A percentile compares a stretch with the other conserved stretches of the same genome.
These are phyloP conservation scores for Oscheius myriophilus DNA, from an alignment of 2,888 invertebrate genomes.

Conservation along the genomic window DNA sequence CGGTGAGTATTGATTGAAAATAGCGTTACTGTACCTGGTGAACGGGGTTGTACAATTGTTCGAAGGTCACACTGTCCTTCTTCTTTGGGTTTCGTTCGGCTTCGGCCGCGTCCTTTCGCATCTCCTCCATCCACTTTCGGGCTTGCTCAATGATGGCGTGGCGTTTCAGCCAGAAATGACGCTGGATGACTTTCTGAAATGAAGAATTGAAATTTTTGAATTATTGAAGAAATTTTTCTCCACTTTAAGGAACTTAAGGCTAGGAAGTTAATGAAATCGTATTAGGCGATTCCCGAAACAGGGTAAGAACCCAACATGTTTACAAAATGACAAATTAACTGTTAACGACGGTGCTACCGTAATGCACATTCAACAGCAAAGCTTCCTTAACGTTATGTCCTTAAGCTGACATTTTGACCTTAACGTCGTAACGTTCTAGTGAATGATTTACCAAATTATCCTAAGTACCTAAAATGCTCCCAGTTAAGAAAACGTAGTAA, in stretches of 20 bases:
- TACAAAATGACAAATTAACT: too few species aligned
- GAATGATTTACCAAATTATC: too few species aligned
- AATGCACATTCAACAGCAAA: too few species aligned
- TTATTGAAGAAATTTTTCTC: too few species aligned
- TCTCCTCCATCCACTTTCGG: constrained; percentile 49
- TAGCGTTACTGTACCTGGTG: constrained; percentile 40
- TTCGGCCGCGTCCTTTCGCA: constrained; percentile 47
- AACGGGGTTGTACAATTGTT: constrained; percentile 51
- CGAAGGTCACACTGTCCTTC: constrained; percentile 54
- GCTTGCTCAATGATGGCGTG: constrained; percentile 64
- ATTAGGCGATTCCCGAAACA: too few species aligned
- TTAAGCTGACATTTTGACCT: too few species aligned
- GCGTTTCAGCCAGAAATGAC: constrained; percentile 69
- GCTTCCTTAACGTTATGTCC: too few species aligned
- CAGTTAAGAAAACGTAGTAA: too few species aligned
- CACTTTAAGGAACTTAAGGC: not conserved
- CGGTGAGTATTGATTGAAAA: not conserved
- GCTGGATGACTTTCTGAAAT: constrained; percentile 62
- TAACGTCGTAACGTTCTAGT: too few species aligned
- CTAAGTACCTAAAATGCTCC: too few species aligned
- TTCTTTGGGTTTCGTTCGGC: constrained; percentile 45
- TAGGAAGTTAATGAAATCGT: constrained; percentile 2
- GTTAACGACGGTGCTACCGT: too few species aligned
- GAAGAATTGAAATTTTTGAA: not conserved
- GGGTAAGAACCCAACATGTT: too few species aligned